A percentile compares a stretch with the other conserved stretches of the same genome.
These are phyloP conservation scores for Polia nebulosa DNA, from an alignment of 2,888 invertebrate genomes.

Conservation along the genomic window DNA sequence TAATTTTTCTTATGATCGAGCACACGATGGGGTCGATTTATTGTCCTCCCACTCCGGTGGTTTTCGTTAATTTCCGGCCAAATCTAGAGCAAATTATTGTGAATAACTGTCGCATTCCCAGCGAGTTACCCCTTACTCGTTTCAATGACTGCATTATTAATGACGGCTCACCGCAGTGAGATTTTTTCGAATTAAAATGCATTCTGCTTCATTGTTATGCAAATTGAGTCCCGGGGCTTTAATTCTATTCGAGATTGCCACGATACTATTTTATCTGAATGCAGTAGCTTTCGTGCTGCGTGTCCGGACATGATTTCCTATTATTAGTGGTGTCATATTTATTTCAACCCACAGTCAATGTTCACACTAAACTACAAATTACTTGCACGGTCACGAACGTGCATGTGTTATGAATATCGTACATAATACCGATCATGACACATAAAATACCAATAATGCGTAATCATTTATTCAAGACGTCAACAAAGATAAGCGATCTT, in stretches of 20 bases:
- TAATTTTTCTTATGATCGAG: conserved; percentile 79
- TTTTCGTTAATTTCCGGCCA: conserved; percentile 83
- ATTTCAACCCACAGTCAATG: conserved; percentile 49
- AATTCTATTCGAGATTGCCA: conserved; percentile 63
- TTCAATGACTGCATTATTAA: conserved; percentile 76
- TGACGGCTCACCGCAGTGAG: conserved; percentile 64
- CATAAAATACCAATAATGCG: conserved; percentile 21
- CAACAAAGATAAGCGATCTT: conserved; percentile 26
- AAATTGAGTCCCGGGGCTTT: conserved; percentile 72
- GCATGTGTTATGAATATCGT: conserved; percentile 28
- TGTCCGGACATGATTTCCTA: conserved; percentile 64
- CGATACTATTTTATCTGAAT: conserved; percentile 50
- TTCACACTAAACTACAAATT: conserved; percentile 48
- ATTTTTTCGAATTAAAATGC: conserved; percentile 79
- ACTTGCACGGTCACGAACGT: conserved; percentile 71
- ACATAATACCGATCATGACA: conserved; percentile 26
- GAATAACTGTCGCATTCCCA: conserved; percentile 73
- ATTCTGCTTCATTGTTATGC: conserved; percentile 76
- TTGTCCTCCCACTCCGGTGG: conserved; percentile 77
- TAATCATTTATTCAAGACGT: conserved; percentile 25
- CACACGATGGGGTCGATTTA: conserved; percentile 77
- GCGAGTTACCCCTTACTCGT: conserved; percentile 70
- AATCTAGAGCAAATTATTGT: conserved; percentile 79
- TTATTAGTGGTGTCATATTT: conserved; percentile 61
- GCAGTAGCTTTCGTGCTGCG: conserved; percentile 57